Evolutionary conservation across 2,797 vertebrate genomes (phyloP).

Genomic region (Halcyon leucocephala): DNA sequence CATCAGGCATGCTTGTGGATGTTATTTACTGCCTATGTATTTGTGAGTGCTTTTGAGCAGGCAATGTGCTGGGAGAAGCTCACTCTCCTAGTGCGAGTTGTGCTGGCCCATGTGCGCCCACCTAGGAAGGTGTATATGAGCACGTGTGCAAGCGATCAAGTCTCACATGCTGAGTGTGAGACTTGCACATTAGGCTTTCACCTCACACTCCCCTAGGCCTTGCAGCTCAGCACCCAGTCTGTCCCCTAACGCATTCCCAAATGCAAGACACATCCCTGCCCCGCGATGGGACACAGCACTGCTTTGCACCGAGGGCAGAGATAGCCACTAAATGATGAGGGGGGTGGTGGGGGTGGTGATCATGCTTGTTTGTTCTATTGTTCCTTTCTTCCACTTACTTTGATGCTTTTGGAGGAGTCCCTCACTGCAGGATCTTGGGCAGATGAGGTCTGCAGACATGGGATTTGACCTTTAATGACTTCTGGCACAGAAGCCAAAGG

Average conservation of each 20-base stretch:
- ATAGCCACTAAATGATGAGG: not conserved
- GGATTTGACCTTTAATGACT: not conserved
- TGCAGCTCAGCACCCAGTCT: not conserved
- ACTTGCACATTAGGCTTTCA: not conserved
- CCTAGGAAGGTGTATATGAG: not conserved
- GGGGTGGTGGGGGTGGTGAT: not conserved
- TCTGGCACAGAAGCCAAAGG: not conserved
- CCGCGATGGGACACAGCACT: rapidly evolving
- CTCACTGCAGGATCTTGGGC: not conserved
- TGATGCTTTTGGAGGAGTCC: not conserved
- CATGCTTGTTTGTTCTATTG: not conserved
- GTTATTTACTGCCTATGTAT: not conserved
- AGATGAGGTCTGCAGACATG: not conserved
- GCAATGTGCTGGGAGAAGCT: not conserved
- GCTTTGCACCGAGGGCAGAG: not conserved
- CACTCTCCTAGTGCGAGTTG: rapidly evolving
- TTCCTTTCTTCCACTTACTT: not conserved
- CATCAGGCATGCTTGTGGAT: not conserved
- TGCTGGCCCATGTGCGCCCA: rapidly evolving
- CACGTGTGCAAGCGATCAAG: not conserved
- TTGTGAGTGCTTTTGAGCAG: not conserved
- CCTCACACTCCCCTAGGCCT: not conserved
- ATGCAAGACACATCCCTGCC: not conserved
- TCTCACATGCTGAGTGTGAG: not conserved
- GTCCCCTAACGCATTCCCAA: rapidly evolving